Evolutionary conservation across 1,140 invertebrate species (phyloP).

Genomic region (Ruditapes philippinarum): DNA sequence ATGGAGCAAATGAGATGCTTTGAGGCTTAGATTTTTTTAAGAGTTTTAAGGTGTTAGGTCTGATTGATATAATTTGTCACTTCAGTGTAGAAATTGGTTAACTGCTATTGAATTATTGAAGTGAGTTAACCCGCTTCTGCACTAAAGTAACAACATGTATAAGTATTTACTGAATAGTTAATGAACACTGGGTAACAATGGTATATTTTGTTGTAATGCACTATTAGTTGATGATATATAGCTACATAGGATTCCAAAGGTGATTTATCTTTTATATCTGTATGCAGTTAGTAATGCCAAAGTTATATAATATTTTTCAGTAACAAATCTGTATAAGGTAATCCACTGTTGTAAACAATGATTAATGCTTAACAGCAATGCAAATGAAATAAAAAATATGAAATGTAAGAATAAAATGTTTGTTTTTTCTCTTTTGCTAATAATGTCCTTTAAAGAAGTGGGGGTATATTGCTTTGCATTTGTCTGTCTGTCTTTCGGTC

Average conservation of each 20-base stretch:
- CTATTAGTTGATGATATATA: not conserved
- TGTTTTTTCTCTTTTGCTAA: no score
- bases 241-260: not conserved
- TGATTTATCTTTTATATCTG: not conserved
- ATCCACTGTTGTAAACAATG: not conserved
- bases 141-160: not conserved
- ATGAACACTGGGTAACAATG: not conserved
- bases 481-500: no score
- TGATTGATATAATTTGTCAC: no score
- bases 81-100: no score
- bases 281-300: not conserved
- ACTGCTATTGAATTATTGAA: no score
- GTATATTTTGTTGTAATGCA: not conserved
- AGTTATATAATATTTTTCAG: not conserved
- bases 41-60: no score
- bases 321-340: not conserved
- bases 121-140: no score
- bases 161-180: not conserved
- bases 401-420: no score
- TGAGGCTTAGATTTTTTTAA: no score
- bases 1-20: no score
- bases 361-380: conserved; percentile 3
- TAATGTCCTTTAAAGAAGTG: no score
- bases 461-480: no score
- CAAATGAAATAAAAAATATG: not conserved